phyloP scores from a whole-genome alignment of 2,113 vertebrate genomes.

The Crotalus tigris region DNA sequence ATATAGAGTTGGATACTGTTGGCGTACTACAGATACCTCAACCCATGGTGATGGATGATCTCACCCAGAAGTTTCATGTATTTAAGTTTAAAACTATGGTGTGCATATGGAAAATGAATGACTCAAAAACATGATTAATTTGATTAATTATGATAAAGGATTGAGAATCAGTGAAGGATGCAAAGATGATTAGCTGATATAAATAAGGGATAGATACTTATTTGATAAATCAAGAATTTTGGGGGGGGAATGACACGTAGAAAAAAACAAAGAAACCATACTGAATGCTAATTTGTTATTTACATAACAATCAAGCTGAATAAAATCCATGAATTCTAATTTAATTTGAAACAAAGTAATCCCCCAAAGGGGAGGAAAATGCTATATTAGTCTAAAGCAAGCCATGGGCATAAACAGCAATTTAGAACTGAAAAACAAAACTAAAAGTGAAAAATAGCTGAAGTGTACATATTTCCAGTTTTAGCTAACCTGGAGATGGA shows the following conservation, averaged over 20 bases:
- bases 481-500: slow-evolving; percentile 84
- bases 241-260: rapidly evolving
- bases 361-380: neutral
- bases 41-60: neutral
- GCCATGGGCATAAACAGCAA: neutral
- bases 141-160: neutral
- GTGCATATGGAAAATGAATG: neutral
- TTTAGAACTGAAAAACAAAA: neutral
- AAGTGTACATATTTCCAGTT: rapidly evolving
- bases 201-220: neutral
- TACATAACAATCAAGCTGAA: neutral
- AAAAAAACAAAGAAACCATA: neutral
- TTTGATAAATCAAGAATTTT: neutral
- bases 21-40: no score
- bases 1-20: no score
- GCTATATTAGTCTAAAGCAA: neutral
- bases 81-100: neutral
- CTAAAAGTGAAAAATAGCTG: neutral
- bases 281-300: neutral
- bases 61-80: neutral
- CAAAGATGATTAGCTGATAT: neutral
- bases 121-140: neutral
- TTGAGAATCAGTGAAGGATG: neutral
- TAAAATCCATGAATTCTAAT: neutral
- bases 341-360: neutral